Conservation (phyloP, 2,797 vertebrate species). For the Sternarchorhynchus goeldii region DNA sequence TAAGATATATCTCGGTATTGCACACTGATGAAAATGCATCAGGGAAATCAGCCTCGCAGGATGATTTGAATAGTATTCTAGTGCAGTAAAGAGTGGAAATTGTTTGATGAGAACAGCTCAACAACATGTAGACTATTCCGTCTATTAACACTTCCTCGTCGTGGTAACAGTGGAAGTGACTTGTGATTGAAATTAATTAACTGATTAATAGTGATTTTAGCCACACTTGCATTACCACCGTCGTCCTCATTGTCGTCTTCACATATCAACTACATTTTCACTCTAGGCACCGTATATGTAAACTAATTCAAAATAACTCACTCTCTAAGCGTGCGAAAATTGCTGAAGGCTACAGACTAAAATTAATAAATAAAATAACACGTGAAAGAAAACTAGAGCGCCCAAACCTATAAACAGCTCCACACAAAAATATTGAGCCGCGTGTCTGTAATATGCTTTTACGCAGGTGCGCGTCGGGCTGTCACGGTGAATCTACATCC, state of each 20-base stretch:
- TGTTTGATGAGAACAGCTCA: neutral
- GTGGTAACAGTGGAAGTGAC: neutral
- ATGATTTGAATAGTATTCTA: conserved; percentile 41
- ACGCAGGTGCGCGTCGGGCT: conserved; percentile 28
- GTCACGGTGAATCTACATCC: conserved; percentile 33
- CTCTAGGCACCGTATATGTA: too few species aligned
- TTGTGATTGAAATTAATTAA: conserved; percentile 1
- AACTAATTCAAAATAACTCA: too few species aligned
- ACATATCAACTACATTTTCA: neutral
- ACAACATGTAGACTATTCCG: neutral
- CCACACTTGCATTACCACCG: neutral
- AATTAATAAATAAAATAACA: conserved; percentile 23
- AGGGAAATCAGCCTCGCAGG: conserved; percentile 48
- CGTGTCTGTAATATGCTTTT: conserved; percentile 31
- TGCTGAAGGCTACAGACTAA: neutral
- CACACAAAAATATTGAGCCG: conserved; percentile 18
- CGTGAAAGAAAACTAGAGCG: conserved; percentile 5
- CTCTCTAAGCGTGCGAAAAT: neutral
- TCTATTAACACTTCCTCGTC: neutral
- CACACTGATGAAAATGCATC: conserved; percentile 44
- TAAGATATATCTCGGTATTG: conserved; percentile 54
- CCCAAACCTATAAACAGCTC: conserved; percentile 27
- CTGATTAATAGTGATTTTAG: neutral
- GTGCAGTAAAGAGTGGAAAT: neutral
- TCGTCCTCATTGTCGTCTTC: neutral